A percentile compares a stretch with the other conserved stretches of the same genome.
These are phyloP conservation scores for Stramonita haemastoma DNA, from an alignment of 2,888 invertebrate genomes.

Conservation along the genomic window DNA sequence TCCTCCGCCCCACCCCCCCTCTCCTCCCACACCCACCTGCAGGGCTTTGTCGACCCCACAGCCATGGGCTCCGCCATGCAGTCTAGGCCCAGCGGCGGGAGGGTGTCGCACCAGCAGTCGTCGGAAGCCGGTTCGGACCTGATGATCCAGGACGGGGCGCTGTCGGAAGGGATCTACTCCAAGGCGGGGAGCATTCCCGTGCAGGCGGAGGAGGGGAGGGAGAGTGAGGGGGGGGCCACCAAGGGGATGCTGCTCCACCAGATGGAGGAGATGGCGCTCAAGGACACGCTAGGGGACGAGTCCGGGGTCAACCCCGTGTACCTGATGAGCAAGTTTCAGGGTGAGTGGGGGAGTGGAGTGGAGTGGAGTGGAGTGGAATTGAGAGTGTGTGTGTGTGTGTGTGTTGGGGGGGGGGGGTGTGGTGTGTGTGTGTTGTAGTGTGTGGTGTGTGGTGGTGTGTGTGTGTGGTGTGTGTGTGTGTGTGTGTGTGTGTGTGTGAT, in stretches of 20 bases:
- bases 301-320: slow-evolving; percentile 62
- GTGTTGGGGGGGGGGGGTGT: not conserved
- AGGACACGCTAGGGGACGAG: slow-evolving; percentile 26
- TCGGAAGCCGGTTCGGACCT: not conserved
- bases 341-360: slow-evolving; percentile 43
- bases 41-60: not conserved
- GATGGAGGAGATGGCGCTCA: slow-evolving; percentile 13
- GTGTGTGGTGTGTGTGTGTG: not conserved
- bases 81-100: not conserved
- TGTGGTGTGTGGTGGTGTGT: not conserved
- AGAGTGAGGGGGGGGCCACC: not conserved
- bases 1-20: not conserved
- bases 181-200: not conserved
- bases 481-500: slow-evolving; percentile 11
- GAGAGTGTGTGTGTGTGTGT: not conserved
- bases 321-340: slow-evolving; percentile 57
- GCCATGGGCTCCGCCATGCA: not conserved
- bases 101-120: not conserved
- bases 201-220: slow-evolving; percentile 1
- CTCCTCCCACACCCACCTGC: not conserved
- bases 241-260: slow-evolving; percentile 6
- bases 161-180: not conserved
- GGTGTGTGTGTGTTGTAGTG: not conserved
- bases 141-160: not conserved
- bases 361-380: not conserved